Base-by-base conservation (phyloP, 2,797 vertebrate genomes). In the Molothrus aeneus region DNA sequence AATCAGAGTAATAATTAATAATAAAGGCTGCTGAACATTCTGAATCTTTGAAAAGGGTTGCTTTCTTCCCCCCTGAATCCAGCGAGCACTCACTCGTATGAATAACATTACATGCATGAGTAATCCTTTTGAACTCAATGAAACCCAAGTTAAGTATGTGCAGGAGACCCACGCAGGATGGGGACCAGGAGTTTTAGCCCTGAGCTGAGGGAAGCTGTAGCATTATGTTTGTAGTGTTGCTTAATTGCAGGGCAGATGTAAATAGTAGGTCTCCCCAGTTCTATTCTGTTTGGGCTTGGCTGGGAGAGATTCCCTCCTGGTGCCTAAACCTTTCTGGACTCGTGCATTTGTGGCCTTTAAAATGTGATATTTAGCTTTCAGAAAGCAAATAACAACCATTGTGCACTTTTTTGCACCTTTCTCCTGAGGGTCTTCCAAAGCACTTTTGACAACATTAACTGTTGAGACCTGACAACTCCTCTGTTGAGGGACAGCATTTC, bases 351-450 rank as follows among this genome's bases (percentile, higher is more conserved):
- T 95, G 87, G 95, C 87, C 85, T 96, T 96, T 94, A 86, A 86
- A 91, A 79, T 70, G 75, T 96, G 95, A 88, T 96, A 96, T 93
- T 91, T 96, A 90, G 51, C 70, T 96, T 93, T 94, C 95, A 84
- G 87, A 96, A 94, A 86, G 91, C 92, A 97, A 96, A 96, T 95
- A 95, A 92, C 93, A 92, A 90, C 54, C 69, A 51, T 8, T 47
- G 47, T 80, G 63, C 47, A 19, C 43, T 59, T 94, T 92, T 90
- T 78, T 75, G 61, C 63, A 79, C 82, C 51, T 81, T 92, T 54
- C 95, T 96, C 90, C 54, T 28, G 69, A 88, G 93, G 53, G 53
- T 79, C n/a, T 93, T 92, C 72, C 64, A 86, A 92, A 90, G 80
- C 40, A 84, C 75, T 92, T 96, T 63, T 66, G 93, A 69, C 66